phyloP scores from a whole-genome alignment of 30 jellyfish, hydroid and myxozoan genomes.

The Euphysa ruthae region DNA sequence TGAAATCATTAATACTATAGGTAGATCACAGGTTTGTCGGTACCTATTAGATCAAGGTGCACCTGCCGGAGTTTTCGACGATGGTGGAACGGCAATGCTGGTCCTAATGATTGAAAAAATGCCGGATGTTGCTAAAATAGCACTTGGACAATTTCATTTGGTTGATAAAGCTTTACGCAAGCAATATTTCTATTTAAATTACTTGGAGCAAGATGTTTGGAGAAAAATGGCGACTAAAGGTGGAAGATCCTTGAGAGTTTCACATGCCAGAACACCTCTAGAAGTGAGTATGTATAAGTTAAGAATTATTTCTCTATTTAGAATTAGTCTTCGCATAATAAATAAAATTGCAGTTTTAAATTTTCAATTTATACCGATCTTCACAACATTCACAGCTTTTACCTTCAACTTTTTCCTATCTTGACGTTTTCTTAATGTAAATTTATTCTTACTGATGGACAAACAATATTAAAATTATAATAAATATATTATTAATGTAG shows the following conservation, averaged over 20 bases:
- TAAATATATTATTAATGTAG: too few species aligned
- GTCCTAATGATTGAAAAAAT: constrained; percentile 59
- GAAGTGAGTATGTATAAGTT: constrained; percentile 37
- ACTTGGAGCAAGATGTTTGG: constrained; percentile 60
- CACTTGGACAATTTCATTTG: constrained; percentile 58
- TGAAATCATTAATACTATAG: too few species aligned
- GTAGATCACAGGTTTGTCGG: constrained; percentile 64
- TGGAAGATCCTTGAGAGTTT: constrained; percentile 45
- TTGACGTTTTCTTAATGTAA: too few species aligned
- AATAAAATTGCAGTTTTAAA: too few species aligned
- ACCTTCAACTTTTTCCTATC: too few species aligned
- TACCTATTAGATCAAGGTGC: constrained; percentile 67
- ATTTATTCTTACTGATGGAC: too few species aligned
- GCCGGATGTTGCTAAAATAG: constrained; percentile 94
- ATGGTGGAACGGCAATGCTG: constrained; percentile 65
- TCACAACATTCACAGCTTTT: too few species aligned
- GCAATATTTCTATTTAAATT: constrained; percentile 45
- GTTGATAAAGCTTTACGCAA: constrained; percentile 56
- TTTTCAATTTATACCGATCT: too few species aligned
- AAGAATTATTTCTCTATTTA: too few species aligned
- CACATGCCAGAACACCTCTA: constrained; percentile 66
- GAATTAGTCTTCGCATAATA: too few species aligned
- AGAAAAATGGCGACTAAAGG: constrained; percentile 4
- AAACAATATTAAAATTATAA: too few species aligned
- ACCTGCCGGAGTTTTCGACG: constrained; percentile 90